These are phyloP conservation scores for Chironomus tepperi DNA, from an alignment of 1,140 invertebrate species.

Conservation along the genomic window DNA sequence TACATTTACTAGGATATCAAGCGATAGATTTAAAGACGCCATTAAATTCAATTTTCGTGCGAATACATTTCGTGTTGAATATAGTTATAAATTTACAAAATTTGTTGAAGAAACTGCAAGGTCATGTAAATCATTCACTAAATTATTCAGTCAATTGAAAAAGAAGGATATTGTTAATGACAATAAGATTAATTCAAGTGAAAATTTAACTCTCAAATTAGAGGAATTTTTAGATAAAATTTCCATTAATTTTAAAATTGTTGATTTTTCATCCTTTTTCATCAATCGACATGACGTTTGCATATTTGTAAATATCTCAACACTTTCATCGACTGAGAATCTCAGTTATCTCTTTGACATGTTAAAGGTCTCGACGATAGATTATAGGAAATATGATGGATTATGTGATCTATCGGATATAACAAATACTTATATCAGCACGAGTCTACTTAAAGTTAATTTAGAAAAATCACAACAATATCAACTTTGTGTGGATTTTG, in stretches of 20 bases:
- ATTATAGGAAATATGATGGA: neutral
- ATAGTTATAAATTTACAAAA: neutral
- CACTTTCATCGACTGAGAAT: neutral
- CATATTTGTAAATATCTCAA: neutral
- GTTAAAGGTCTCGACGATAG: neutral
- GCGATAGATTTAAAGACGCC: neutral
- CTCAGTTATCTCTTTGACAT: neutral
- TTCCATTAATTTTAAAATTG: neutral
- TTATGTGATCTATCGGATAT: neutral
- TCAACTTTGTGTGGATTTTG: neutral
- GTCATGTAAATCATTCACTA: neutral
- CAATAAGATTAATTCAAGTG: neutral
- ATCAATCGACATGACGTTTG: constrained; percentile 18
- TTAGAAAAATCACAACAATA: neutral
- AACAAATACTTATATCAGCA: neutral
- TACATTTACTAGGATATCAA: neutral
- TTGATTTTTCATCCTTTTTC: neutral
- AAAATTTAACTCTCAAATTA: neutral
- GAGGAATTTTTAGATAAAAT: neutral
- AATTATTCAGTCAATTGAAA: constrained; percentile 4
- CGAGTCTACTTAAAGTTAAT: neutral
- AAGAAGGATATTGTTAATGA: neutral
- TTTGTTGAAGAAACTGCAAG: neutral
- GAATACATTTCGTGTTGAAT: neutral
- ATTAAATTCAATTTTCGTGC: neutral